These are phyloP conservation scores for Eupithecia centaureata DNA, from an alignment of 2,888 invertebrate genomes.

Conservation along the genomic window DNA sequence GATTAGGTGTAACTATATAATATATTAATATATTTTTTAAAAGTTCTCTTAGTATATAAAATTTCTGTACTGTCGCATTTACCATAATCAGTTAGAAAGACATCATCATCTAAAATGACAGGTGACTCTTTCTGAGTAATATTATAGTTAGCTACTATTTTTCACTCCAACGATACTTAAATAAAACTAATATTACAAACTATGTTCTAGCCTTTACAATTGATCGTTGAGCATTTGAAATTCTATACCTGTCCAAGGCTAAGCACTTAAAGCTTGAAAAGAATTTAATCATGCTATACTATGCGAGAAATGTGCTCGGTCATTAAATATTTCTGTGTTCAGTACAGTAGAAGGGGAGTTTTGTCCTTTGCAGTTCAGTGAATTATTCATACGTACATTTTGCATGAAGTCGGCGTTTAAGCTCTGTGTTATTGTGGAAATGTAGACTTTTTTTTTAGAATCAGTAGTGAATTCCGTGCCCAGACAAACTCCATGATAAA, in stretches of 20 bases:
- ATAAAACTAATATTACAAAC: neutral
- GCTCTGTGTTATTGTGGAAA: neutral
- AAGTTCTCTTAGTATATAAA: neutral
- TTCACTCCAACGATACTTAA: neutral
- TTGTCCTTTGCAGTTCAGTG: constrained; percentile 19
- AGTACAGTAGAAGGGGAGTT: neutral
- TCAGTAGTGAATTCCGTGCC: too few relatives aligned
- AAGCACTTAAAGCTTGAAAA: neutral
- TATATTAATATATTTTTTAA: neutral
- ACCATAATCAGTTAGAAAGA: neutral
- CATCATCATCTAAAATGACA: too few relatives aligned
- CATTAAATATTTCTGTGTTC: constrained; percentile 4
- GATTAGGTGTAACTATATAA: too few relatives aligned
- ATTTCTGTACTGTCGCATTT: neutral
- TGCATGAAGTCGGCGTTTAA: constrained; percentile 1
- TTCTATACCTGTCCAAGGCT: neutral
- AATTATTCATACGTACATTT: constrained; percentile 20
- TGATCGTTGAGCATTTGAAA: neutral
- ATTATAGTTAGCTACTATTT: neutral
- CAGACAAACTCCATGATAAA: too few relatives aligned
- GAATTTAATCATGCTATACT: too few relatives aligned
- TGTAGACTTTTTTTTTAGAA: neutral
- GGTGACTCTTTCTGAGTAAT: too few relatives aligned
- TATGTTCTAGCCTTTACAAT: neutral
- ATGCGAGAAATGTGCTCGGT: neutral